Evolutionary conservation across 2,113 vertebrate genomes (phyloP).

Genomic region (Cyphomyrus discorhynchus): DNA sequence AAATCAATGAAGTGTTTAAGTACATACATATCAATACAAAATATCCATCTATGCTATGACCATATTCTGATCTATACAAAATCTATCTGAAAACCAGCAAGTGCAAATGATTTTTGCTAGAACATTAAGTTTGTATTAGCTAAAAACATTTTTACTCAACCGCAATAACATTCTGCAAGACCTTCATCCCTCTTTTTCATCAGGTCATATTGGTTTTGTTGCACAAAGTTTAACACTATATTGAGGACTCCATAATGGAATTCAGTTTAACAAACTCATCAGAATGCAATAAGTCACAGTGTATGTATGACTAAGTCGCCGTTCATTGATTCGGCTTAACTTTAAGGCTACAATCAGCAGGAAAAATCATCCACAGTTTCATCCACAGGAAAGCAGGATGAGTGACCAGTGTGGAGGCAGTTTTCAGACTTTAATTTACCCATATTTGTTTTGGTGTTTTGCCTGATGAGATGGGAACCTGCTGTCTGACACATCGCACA

Average conservation of each 20-base stretch:
- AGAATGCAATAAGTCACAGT: conserved; percentile 8
- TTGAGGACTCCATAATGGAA: neutral
- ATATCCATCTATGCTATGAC: conserved; percentile 88
- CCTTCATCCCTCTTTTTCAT: neutral
- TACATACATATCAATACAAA: neutral
- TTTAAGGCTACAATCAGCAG: neutral
- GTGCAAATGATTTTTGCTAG: neutral
- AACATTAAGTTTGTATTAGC: neutral
- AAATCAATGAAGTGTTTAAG: neutral
- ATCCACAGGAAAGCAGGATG: neutral
- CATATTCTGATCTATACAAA: conserved; percentile 26
- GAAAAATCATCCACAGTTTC: too few relatives aligned
- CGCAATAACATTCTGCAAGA: neutral
- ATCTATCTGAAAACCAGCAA: neutral
- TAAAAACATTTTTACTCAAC: neutral
- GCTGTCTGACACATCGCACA: neutral
- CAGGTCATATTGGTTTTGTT: neutral
- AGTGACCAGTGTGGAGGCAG: neutral
- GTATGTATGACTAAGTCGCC: neutral
- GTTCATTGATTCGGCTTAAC: neutral
- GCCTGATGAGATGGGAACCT: neutral
- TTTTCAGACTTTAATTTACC: neutral
- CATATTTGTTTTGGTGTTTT: neutral
- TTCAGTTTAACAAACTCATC: neutral
- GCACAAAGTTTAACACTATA: neutral